Conservation (phyloP, 2,888 invertebrate genomes). For the Erebia ligea region DNA sequence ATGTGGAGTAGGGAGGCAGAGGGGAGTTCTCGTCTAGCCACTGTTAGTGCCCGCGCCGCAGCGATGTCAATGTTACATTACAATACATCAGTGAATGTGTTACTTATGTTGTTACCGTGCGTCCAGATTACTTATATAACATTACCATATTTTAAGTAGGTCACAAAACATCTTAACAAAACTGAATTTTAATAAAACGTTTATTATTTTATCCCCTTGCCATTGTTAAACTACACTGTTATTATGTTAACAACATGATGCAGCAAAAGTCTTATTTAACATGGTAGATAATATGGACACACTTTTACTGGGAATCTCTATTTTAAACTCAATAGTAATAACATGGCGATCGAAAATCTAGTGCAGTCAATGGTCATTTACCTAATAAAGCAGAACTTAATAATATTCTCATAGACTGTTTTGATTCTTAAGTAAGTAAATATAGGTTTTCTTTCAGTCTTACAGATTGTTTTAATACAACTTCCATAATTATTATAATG, state of each 20-base stretch:
- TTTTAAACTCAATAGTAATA: slow-evolving; percentile 2
- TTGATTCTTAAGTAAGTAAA: too few species aligned
- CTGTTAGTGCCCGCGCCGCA: slow-evolving; percentile 77
- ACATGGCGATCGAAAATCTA: background rate
- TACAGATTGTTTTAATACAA: too few species aligned
- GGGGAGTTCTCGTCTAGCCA: slow-evolving; percentile 91
- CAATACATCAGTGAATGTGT: slow-evolving; percentile 50
- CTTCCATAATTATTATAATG: background rate
- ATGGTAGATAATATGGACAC: background rate
- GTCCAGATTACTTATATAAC: background rate
- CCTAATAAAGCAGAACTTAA: too few species aligned
- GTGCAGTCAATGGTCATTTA: background rate
- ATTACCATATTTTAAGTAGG: background rate
- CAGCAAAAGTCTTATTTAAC: background rate
- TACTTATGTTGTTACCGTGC: slow-evolving; percentile 3
- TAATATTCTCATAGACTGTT: background rate
- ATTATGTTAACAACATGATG: background rate
- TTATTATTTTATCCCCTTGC: too few species aligned
- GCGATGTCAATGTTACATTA: slow-evolving; percentile 63
- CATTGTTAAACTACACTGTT: too few species aligned
- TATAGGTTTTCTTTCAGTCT: too few species aligned
- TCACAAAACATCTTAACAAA: background rate
- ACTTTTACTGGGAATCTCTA: slow-evolving; percentile 4
- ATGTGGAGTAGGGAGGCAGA: slow-evolving; percentile 86
- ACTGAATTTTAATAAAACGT: too few species aligned